Percentiles rank a stretch among this genome's conserved stretches.
These are phyloP conservation scores for Poecile atricapillus DNA, from an alignment of 2,113 vertebrate genomes.

Conservation along the genomic window DNA sequence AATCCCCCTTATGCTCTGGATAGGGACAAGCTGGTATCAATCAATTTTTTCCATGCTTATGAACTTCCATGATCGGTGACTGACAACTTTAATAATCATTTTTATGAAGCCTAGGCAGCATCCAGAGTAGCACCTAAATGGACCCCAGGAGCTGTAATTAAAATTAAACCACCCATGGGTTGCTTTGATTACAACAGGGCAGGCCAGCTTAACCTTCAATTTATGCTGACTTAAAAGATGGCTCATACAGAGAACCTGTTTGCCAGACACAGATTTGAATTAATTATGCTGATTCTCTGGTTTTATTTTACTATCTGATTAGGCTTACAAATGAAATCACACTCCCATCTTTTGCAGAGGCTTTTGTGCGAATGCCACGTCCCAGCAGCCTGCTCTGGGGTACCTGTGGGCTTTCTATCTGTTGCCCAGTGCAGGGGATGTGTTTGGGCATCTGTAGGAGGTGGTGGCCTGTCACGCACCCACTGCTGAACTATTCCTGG, in stretches of 20 bases:
- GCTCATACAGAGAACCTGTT: background rate
- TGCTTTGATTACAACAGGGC: conserved; percentile 44
- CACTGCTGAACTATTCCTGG: background rate
- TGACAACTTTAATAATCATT: conserved; percentile 56
- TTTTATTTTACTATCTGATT: conserved; percentile 53
- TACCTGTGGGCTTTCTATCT: background rate
- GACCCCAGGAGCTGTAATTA: conserved; percentile 61
- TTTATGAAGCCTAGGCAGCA: conserved; percentile 27
- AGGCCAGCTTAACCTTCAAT: conserved; percentile 40
- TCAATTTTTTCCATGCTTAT: background rate
- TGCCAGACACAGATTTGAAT: conserved; percentile 31
- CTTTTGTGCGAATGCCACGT: background rate
- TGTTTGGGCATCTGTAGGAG: background rate
- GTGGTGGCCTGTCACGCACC: background rate
- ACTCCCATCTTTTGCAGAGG: background rate
- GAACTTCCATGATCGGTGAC: conserved; percentile 31
- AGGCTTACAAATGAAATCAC: conserved; percentile 45
- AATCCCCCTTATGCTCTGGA: background rate
- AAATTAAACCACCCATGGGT: conserved; percentile 33
- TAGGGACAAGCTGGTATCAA: conserved; percentile 27
- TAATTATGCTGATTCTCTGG: conserved; percentile 50
- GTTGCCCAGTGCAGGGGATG: background rate
- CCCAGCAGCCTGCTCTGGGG: background rate
- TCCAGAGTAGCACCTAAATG: conserved; percentile 53
- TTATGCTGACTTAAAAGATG: conserved; percentile 35